Evolutionary conservation across 2,888 invertebrate species (phyloP).

Genomic region (Marasmarcha lunaedactyla): DNA sequence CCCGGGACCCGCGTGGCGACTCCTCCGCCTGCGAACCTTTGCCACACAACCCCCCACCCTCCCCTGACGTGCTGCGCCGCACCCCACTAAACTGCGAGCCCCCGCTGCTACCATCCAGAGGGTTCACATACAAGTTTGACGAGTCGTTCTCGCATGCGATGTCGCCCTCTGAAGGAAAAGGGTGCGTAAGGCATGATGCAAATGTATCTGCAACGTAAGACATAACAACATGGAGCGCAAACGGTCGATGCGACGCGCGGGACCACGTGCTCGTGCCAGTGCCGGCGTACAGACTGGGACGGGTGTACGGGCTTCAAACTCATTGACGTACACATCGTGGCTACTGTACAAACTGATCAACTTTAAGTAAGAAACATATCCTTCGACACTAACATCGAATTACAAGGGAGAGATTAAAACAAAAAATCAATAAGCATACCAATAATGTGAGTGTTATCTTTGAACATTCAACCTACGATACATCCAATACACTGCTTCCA

Average conservation of each 20-base stretch:
- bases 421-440: no score
- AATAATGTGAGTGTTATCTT: no score
- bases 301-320: no score
- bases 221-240: conserved; percentile 53
- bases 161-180: conserved; percentile 89
- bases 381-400: no score
- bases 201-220: conserved; percentile 90
- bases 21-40: conserved; percentile 67
- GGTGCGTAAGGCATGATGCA: conserved; percentile 96
- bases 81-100: conserved; percentile 70
- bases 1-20: conserved; percentile 54
- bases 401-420: no score
- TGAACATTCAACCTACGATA: no score
- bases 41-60: conserved; percentile 76
- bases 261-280: no score
- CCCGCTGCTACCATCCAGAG: conserved; percentile 77
- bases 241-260: neutral
- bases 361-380: no score
- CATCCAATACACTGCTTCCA: no score
- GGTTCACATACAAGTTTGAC: conserved; percentile 91
- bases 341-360: no score
- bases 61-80: conserved; percentile 85
- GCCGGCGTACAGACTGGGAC: no score
- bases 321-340: no score
- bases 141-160: conserved; percentile 77